Percentiles rank a stretch among this genome's conserved stretches.
Evolutionary conservation across 2,113 vertebrate species (phyloP).

Genomic region (Perca schrenkii): DNA sequence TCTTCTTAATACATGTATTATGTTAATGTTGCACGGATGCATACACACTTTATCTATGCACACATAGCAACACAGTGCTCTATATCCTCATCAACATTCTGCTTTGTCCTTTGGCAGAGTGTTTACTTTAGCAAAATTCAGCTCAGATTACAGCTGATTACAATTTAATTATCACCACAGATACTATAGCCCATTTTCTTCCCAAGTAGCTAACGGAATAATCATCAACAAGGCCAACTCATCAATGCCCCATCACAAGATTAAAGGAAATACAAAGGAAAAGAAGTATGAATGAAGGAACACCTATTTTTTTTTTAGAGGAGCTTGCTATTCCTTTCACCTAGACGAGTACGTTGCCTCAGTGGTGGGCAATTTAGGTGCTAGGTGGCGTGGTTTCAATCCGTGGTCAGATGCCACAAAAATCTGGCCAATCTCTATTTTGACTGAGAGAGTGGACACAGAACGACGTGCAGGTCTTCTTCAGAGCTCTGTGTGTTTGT

Average conservation of each 20-base stretch:
- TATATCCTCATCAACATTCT: constrained; percentile 27
- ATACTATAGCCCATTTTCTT: neutral
- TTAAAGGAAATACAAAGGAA: neutral
- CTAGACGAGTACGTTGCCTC: neutral
- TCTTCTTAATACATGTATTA: constrained; percentile 10
- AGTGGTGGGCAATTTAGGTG: no score
- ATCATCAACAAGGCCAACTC: constrained; percentile 12
- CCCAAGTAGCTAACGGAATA: neutral
- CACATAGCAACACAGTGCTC: constrained; percentile 7
- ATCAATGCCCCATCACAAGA: neutral
- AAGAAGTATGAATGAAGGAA: neutral
- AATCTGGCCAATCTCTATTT: no score
- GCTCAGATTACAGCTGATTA: constrained; percentile 37
- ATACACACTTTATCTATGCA: neutral
- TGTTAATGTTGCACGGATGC: constrained; percentile 18
- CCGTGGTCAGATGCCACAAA: no score
- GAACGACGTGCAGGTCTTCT: no score
- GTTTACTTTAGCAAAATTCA: constrained; percentile 31
- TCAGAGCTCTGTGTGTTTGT: no score
- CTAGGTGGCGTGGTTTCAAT: no score
- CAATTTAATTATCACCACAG: constrained; percentile 44
- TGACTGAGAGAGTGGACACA: no score
- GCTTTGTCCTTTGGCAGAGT: constrained; percentile 16
- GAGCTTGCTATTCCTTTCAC: neutral
- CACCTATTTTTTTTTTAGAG: neutral